Evolutionary conservation across 1,140 invertebrate genomes (phyloP).

Genomic region (Dendroctonus valens): DNA sequence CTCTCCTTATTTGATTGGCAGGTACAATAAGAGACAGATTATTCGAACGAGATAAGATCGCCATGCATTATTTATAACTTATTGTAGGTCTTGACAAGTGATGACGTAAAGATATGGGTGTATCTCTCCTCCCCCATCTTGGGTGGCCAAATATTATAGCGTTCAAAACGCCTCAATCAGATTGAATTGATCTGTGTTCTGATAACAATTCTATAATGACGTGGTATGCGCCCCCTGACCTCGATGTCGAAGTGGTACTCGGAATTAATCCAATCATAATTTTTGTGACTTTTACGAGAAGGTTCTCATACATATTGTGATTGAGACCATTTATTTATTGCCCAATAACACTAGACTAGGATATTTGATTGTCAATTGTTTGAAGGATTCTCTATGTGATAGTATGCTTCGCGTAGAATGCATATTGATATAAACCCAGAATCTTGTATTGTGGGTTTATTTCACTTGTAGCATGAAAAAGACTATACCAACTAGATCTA

Average conservation of each 20-base stretch:
- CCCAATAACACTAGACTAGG: too few relatives aligned
- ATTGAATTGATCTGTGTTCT: conserved; percentile 10
- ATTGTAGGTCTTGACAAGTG: conserved; percentile 28
- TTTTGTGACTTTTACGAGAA: neutral
- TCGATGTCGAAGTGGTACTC: neutral
- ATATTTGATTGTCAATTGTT: too few relatives aligned
- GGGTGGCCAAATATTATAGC: conserved; percentile 25
- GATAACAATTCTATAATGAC: conserved; percentile 19
- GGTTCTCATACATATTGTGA: too few relatives aligned
- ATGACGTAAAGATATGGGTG: conserved; percentile 29
- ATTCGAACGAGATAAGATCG: conserved; percentile 25
- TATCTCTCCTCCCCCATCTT: conserved; percentile 29
- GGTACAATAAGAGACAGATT: conserved; percentile 25
- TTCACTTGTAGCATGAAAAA: too few relatives aligned
- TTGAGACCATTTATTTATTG: too few relatives aligned
- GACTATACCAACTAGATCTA: too few relatives aligned
- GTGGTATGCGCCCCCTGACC: conserved; percentile 16
- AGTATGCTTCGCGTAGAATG: too few relatives aligned
- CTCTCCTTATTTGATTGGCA: conserved; percentile 16
- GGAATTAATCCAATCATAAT: neutral
- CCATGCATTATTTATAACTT: conserved; percentile 26
- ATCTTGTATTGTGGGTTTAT: too few relatives aligned
- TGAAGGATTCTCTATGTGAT: too few relatives aligned
- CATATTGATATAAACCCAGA: too few relatives aligned
- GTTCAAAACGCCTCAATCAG: conserved; percentile 27